Percentiles rank a stretch among this genome's conserved stretches.
These are phyloP conservation scores for Cygnus atratus DNA, from an alignment of 2,113 vertebrate genomes.

Conservation along the genomic window DNA sequence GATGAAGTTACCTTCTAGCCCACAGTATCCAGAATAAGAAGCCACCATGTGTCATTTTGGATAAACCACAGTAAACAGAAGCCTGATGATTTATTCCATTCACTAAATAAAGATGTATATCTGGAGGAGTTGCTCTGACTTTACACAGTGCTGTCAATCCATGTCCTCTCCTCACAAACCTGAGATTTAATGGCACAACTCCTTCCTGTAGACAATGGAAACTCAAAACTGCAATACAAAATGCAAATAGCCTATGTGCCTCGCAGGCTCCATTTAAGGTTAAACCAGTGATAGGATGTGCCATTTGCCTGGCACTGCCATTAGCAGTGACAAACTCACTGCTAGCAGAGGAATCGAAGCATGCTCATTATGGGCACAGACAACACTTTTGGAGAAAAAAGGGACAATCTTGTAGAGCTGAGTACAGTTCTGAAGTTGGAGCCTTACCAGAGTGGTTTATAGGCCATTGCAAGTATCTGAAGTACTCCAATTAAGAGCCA, in stretches of 20 bases:
- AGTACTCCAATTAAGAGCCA: neutral
- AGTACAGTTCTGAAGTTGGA: neutral
- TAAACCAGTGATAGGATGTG: neutral
- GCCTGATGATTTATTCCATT: neutral
- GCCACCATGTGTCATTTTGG: neutral
- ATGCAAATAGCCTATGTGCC: neutral
- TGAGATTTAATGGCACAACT: neutral
- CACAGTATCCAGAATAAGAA: neutral
- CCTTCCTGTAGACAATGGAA: neutral
- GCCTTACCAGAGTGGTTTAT: neutral
- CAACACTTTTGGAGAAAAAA: rapidly evolving
- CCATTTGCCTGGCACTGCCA: neutral
- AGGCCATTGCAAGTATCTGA: neutral
- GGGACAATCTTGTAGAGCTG: neutral
- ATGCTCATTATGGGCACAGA: rapidly evolving
- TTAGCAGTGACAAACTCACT: neutral
- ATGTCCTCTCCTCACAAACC: neutral
- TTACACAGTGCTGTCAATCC: rapidly evolving
- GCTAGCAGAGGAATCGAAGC: neutral
- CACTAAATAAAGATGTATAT: neutral
- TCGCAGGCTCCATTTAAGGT: neutral
- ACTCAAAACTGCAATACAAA: neutral
- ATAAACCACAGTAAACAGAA: neutral
- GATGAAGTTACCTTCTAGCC: neutral
- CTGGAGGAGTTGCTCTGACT: neutral